phyloP scores from a whole-genome alignment of 2,113 vertebrate genomes.

The Dinomys branickii region DNA sequence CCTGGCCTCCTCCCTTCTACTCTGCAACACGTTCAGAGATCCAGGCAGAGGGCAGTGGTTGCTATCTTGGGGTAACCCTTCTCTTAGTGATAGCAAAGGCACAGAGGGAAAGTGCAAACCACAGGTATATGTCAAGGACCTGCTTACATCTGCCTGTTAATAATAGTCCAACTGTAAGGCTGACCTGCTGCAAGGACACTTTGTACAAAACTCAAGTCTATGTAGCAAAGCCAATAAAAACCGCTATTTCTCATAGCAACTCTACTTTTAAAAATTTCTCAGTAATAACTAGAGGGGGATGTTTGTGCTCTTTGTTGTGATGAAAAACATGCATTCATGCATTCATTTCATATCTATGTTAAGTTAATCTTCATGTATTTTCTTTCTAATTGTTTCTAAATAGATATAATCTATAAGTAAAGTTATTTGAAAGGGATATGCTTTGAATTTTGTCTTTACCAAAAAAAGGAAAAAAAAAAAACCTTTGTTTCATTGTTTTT shows the following conservation, averaged over 20 bases:
- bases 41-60: neutral
- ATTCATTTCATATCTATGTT: neutral
- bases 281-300: neutral
- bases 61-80: neutral
- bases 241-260: neutral
- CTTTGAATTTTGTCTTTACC: slow-evolving; percentile 27
- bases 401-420: neutral
- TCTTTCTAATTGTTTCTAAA: slow-evolving; percentile 45
- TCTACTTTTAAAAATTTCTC: neutral
- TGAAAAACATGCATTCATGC: neutral
- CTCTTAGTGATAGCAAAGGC: neutral
- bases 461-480: neutral
- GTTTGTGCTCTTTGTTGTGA: neutral
- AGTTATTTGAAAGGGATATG: neutral
- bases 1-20: neutral
- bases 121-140: neutral
- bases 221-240: neutral
- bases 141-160: neutral
- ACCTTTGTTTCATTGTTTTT: neutral
- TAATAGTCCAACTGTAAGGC: neutral
- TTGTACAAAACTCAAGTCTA: neutral
- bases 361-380: neutral
- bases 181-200: neutral
- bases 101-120: neutral
- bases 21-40: neutral